A percentile compares a stretch with the other conserved stretches of the same genome.
Conservation (phyloP, 2,113 vertebrate genomes). For the Oenanthe melanoleuca region DNA sequence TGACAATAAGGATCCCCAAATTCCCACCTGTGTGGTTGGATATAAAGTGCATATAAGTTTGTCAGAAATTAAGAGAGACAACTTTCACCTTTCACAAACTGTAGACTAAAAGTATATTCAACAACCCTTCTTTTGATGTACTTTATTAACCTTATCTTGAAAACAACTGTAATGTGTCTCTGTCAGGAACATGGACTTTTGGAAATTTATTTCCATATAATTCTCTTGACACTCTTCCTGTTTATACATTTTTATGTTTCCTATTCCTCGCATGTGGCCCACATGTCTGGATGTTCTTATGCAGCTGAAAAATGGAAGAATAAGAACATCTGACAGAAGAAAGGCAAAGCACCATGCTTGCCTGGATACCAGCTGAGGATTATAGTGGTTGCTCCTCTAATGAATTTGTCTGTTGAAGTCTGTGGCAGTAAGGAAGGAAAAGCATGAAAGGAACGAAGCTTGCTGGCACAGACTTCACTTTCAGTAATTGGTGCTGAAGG, state of each 20-base stretch:
- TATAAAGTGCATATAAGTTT: neutral
- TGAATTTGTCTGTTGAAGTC: neutral
- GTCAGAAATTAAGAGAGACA: neutral
- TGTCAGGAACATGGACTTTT: neutral
- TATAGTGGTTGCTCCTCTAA: neutral
- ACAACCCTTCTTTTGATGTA: neutral
- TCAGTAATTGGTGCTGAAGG: neutral
- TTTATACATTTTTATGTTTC: neutral
- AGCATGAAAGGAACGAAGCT: neutral
- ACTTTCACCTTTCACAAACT: neutral
- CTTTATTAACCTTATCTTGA: neutral
- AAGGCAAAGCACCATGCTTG: neutral
- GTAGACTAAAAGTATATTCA: rapidly evolving
- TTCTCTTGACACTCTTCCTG: neutral
- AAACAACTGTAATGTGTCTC: neutral
- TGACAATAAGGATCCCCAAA: neutral
- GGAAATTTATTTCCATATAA: neutral
- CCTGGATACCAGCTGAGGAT: neutral
- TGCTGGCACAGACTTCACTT: neutral
- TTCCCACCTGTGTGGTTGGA: neutral
- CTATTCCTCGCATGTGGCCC: neutral
- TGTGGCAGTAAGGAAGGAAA: neutral
- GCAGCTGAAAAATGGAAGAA: neutral
- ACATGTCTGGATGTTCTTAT: rapidly evolving
- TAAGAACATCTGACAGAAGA: neutral